phyloP scores from a whole-genome alignment of 2,797 vertebrate genomes.

The Platyrinchus mystaceus region DNA sequence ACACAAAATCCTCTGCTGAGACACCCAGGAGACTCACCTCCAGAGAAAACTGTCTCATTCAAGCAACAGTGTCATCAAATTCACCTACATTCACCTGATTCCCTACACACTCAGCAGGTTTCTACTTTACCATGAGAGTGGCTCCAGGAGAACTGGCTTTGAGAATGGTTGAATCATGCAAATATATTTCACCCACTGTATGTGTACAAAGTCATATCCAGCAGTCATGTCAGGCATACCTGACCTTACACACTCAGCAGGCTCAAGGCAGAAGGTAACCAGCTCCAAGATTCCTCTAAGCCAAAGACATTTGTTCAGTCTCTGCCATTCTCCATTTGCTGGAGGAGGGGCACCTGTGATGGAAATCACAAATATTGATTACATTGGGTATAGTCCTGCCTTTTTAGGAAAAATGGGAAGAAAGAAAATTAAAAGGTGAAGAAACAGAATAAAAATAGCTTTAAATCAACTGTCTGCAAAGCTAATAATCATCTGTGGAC shows the following conservation, averaged over 20 bases:
- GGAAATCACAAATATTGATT: not conserved
- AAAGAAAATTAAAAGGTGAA: not conserved
- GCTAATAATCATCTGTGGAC: not conserved
- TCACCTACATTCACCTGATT: not conserved
- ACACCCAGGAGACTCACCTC: fast-evolving
- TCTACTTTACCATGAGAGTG: fast-evolving
- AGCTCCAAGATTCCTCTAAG: not conserved
- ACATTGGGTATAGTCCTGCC: not conserved
- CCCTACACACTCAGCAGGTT: not conserved
- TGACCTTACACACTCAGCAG: not conserved
- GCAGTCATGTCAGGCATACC: not conserved
- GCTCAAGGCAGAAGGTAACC: not conserved
- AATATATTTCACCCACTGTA: fast-evolving
- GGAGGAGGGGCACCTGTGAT: not conserved
- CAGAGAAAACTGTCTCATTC: not conserved
- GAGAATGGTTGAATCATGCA: fast-evolving
- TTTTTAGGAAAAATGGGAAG: not conserved
- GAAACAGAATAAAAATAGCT: not conserved
- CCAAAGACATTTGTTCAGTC: not conserved
- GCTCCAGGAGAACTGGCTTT: not conserved
- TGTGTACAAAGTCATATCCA: not conserved
- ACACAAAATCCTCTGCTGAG: not conserved
- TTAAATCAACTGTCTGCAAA: not conserved
- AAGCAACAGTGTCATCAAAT: not conserved
- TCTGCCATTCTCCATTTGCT: not conserved